Base-by-base conservation (phyloP, 2,797 vertebrate species). In the Chanos chanos region DNA sequence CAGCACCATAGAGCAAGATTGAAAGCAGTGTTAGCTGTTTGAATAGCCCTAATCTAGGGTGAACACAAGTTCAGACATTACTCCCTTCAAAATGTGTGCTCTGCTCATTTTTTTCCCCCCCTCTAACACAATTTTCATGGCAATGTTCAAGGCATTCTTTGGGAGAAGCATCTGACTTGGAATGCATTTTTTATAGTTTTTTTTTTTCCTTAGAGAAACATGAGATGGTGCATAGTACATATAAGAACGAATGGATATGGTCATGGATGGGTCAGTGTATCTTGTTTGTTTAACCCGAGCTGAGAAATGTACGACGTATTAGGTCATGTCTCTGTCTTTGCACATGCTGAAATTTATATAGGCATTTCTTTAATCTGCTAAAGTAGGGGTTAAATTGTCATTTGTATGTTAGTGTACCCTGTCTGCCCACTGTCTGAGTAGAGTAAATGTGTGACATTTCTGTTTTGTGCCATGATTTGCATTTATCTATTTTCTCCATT, bases 401-500 rank as follows among this genome's bases (percentile, higher is more conserved):
- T 50, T 41, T 33, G 7, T 39, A 39, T 59, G 64, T 19, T 16
- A 27, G 10, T 48, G 41, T 24, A 47, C 40, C 7, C 47, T 2
- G 13, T 39, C 53, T 66, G 34, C 40, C 28, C 39, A 53, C 40
- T 49, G 37, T 64, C n/a, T 62, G 31, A 65, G 57, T 64, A 9
- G 41, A 65, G 58, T 6, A 16, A 57, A 66, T 40, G 24, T 70
- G 49, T 67, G 72, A 70, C 72, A 60, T 64, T 72, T 72, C 44
- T 58, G 41, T 73, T 61, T n/a, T 58, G 64, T 55, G 55, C 55
- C 49, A 50, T 40, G 43, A 65, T 52, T 74, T 69, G 64, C 48
- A 58, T 40, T 64, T 66, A 59, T 68, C 61, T 40, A 22, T 33
- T 27, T 55, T 62, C 65, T 61, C 65, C 16, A 43, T 21, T 39